phyloP scores from a whole-genome alignment of 2,797 vertebrate species.

The Enteromius unitaeniatus region DNA sequence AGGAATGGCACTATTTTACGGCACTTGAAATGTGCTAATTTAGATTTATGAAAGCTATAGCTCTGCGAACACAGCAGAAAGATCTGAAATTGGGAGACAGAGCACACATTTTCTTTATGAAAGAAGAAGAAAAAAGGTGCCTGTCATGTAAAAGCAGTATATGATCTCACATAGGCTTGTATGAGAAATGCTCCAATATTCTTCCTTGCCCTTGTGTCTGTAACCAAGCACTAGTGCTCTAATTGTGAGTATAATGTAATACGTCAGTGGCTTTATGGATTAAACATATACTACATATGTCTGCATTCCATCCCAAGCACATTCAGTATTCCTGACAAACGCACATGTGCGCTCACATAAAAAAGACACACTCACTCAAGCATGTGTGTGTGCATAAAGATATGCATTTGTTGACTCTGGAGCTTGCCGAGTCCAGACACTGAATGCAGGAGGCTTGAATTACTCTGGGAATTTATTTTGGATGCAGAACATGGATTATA shows the following conservation, averaged over 20 bases:
- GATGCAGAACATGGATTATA: constrained; percentile 60
- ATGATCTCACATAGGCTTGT: constrained; percentile 2
- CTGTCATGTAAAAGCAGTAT: constrained; percentile 6
- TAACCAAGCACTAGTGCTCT: not conserved
- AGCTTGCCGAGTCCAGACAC: constrained; percentile 44
- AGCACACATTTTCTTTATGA: constrained; percentile 2
- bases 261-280: constrained; percentile 37
- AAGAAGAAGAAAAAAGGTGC: constrained; percentile 8
- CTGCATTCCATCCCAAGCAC: constrained; percentile 34
- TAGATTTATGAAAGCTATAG: constrained; percentile 56
- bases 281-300: constrained; percentile 20
- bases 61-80: constrained; percentile 51
- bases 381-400: not conserved
- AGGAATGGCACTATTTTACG: constrained; percentile 49
- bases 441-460: constrained; percentile 52
- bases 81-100: constrained; percentile 38
- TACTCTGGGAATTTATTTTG: constrained; percentile 61
- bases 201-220: not conserved
- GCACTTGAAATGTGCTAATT: constrained; percentile 55
- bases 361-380: constrained; percentile 31
- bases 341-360: constrained; percentile 5
- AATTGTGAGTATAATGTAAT: constrained; percentile 28
- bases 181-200: not conserved
- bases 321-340: constrained; percentile 12
- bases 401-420: constrained; percentile 56